phyloP scores from a whole-genome alignment of 1,140 invertebrate species.

The Drosophila nebulosa region DNA sequence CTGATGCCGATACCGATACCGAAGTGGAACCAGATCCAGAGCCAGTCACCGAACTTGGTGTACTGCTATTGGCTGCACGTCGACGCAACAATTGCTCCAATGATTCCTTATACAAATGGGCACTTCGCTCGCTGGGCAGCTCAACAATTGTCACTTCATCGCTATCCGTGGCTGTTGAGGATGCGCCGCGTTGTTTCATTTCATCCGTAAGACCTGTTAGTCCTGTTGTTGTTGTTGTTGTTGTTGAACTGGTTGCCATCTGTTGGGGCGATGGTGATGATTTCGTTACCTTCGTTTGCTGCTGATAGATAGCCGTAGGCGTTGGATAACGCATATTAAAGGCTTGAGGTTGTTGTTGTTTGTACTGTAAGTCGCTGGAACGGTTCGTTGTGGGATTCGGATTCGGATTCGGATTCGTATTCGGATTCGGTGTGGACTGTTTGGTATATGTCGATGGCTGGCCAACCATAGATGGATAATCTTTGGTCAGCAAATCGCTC shows the following conservation, averaged over 20 bases:
- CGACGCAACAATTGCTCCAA: conserved; percentile 72
- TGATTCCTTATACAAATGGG: conserved; percentile 72
- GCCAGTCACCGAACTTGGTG: conserved; percentile 15
- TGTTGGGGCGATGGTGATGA: conserved; percentile 69
- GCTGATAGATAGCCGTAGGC: conserved; percentile 53
- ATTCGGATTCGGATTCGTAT: too few species aligned
- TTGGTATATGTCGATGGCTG: conserved; percentile 19
- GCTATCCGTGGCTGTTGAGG: conserved; percentile 25
- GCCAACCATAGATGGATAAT: conserved; percentile 44
- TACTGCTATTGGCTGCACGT: conserved; percentile 19
- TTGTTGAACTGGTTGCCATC: conserved; percentile 60
- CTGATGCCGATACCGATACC: neutral
- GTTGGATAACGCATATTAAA: conserved; percentile 61
- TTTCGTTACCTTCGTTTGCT: conserved; percentile 47
- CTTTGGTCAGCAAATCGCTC: conserved; percentile 72
- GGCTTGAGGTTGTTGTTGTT: conserved; percentile 56
- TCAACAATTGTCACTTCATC: conserved; percentile 70
- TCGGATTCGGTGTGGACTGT: conserved; percentile 34
- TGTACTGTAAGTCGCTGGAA: conserved; percentile 56
- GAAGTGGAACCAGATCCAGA: neutral
- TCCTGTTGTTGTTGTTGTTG: conserved; percentile 9
- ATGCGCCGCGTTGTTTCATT: conserved; percentile 35
- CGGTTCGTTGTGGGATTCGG: conserved; percentile 35
- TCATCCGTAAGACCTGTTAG: conserved; percentile 31
- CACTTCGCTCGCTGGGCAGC: conserved; percentile 54